phyloP scores from a whole-genome alignment of 2,113 vertebrate species.

The Pimephales promelas region DNA sequence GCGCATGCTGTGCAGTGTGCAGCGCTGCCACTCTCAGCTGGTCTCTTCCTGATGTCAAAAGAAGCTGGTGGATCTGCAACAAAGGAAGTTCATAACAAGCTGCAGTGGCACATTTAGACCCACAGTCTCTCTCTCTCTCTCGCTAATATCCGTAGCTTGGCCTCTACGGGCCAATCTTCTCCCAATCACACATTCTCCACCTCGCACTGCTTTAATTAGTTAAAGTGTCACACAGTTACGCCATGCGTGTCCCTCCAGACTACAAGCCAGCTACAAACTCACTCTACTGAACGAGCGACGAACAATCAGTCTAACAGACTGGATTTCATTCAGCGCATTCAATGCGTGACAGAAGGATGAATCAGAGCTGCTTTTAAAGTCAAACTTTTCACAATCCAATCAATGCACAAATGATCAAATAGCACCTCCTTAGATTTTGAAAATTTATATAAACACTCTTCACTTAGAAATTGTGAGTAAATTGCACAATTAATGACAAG shows the following conservation, averaged over 20 bases:
- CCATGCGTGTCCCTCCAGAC: conserved; percentile 20
- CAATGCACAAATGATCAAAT: neutral
- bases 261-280: conserved; percentile 24
- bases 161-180: conserved; percentile 34
- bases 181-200: conserved; percentile 23
- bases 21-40: conserved; percentile 52
- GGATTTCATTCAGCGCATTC: neutral
- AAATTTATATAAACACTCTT: too few relatives aligned
- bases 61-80: conserved; percentile 60
- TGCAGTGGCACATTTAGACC: conserved; percentile 46
- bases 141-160: neutral
- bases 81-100: conserved; percentile 59
- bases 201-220: conserved; percentile 38
- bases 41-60: conserved; percentile 61
- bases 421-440: too few relatives aligned
- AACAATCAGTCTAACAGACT: conserved; percentile 35
- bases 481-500: too few relatives aligned
- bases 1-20: conserved; percentile 33
- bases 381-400: neutral
- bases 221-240: conserved; percentile 35
- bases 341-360: neutral
- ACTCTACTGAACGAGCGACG: conserved; percentile 25
- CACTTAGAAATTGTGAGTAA: too few relatives aligned
- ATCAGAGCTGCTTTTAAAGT: conserved; percentile 7
- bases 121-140: conserved; percentile 1